Evolutionary conservation across 2,888 invertebrate genomes (phyloP).

Genomic region (Pollenia labialis): DNA sequence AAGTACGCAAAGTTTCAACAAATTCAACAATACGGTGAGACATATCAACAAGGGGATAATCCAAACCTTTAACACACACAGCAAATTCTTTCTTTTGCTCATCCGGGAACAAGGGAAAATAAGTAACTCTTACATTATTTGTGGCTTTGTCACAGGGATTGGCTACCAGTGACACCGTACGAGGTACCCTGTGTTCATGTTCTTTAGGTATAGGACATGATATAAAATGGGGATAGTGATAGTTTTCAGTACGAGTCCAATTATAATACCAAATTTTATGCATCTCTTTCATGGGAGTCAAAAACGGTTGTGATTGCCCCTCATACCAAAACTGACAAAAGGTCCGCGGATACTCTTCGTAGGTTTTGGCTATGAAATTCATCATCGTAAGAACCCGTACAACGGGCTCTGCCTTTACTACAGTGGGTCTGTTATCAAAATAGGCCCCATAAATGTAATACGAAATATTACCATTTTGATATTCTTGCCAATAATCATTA

Average conservation of each 20-base stretch:
- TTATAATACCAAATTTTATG: slow-evolving; percentile 88
- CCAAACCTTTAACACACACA: slow-evolving; percentile 91
- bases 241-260: slow-evolving; percentile 94
- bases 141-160: too few relatives aligned
- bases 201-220: neutral
- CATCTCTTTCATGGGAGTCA: slow-evolving; percentile 92
- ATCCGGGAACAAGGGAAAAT: too few relatives aligned
- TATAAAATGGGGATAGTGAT: slow-evolving; percentile 92
- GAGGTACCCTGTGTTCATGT: slow-evolving; percentile 82
- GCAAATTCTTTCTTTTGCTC: too few relatives aligned
- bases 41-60: slow-evolving; percentile 94
- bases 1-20: slow-evolving; percentile 88
- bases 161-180: too few relatives aligned
- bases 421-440: slow-evolving; percentile 78
- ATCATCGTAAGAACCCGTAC: too few relatives aligned
- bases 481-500: slow-evolving; percentile 84
- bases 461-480: slow-evolving; percentile 90
- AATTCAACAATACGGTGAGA: slow-evolving; percentile 95
- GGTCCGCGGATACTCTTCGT: slow-evolving; percentile 85
- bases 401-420: too few relatives aligned
- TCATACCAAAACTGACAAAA: slow-evolving; percentile 95
- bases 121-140: too few relatives aligned
- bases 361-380: slow-evolving; percentile 87
- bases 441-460: slow-evolving; percentile 95
- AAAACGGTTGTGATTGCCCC: slow-evolving; percentile 89